Conservation (phyloP, 2,797 vertebrate genomes). For the Gastrophryne carolinensis region DNA sequence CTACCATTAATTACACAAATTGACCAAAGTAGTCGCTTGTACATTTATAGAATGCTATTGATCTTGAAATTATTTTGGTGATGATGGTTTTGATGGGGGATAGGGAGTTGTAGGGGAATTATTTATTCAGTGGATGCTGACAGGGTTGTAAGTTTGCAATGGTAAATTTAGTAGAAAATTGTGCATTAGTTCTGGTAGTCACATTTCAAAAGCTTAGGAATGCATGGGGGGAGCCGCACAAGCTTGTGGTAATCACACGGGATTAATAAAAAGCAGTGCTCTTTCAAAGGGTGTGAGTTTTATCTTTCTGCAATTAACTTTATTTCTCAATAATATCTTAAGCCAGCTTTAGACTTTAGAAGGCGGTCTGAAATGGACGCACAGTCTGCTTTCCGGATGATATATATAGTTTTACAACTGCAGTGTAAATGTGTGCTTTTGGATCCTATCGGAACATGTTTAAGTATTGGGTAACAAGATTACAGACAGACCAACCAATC, state of each 20-base stretch:
- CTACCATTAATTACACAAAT: neutral
- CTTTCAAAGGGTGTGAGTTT: neutral
- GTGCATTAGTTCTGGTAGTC: constrained; percentile 38
- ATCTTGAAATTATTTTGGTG: neutral
- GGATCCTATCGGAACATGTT: too few species aligned
- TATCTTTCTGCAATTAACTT: neutral
- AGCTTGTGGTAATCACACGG: constrained; percentile 20
- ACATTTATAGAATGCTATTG: neutral
- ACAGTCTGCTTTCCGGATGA: too few species aligned
- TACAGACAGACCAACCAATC: too few species aligned
- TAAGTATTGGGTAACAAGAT: too few species aligned
- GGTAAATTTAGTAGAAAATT: constrained; percentile 45
- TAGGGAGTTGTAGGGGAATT: neutral
- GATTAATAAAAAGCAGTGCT: neutral
- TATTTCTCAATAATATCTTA: neutral
- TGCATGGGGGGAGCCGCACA: constrained; percentile 16
- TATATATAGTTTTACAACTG: too few species aligned
- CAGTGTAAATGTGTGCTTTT: too few species aligned
- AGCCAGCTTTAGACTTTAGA: neutral
- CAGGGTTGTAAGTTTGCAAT: constrained; percentile 38
- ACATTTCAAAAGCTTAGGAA: constrained; percentile 46
- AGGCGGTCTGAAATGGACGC: neutral
- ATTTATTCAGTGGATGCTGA: constrained; percentile 33
- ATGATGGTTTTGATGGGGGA: neutral
- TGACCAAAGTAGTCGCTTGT: neutral